Evolutionary conservation across 2,113 vertebrate species (phyloP), one percentile per base, ranked within the genome.

Genomic region (Brachyistius frenatus): DNA sequence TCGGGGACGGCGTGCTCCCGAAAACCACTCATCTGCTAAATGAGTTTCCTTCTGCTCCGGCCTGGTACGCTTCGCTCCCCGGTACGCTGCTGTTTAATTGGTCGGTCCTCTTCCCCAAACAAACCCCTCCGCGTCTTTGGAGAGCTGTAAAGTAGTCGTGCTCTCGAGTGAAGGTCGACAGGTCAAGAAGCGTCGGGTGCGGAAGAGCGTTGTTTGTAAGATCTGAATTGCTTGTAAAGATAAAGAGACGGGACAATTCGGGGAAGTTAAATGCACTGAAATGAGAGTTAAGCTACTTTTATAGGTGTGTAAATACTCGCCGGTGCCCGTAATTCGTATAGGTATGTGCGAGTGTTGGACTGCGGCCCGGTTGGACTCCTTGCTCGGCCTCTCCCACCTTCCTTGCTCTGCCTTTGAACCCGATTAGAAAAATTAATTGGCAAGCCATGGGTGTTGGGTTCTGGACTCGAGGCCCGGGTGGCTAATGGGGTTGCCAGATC

Each of bases 401-500:
- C 61, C 55, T 36, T 58, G 57, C 80, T 88, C 89, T 83, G 66
- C 82, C 76, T 90, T 86, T 88, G 91, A 92, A 87, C 81, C 80
- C 73, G 87, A 92, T 92, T 88, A 86, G 72, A 83, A 81, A 23
- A 86, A 89, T 90, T 93, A 90, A 94, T 93, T 93, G 92, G 89
- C 81, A 80, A 79, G 69, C 83, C 31, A 41, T 61, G 74, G 89
- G 92, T 91, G 89, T 91, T 71, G 69, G 79, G 78, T 91, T 87
- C 82, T 78, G 73, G 90, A 78, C 84, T 49, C 23, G 64, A 54
- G 15, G 86, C 64, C 90, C 93, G 93, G 92, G 93, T 94, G 91
- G 88, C 82, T 95, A 92, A 95, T 95, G 93, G 90, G 88, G 92
- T 91, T 91, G 75, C 94, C 95, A 95, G 95, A 93, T 70, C 83